Conservation (phyloP, 2,888 invertebrate species). For the Cistogaster globosa region DNA sequence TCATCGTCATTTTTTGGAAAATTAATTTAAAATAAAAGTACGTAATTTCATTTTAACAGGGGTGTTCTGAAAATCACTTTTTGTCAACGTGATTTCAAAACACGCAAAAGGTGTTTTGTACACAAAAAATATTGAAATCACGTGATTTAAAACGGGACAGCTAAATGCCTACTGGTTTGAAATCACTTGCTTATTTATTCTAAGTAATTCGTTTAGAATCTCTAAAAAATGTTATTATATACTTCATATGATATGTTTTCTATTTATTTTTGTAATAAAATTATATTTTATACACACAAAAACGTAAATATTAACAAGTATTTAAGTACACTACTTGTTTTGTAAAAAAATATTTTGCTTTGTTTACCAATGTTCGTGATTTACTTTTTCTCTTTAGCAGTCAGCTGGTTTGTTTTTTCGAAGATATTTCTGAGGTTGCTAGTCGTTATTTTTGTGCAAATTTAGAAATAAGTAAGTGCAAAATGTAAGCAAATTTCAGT, state of each 20-base stretch:
- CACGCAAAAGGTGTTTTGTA: background rate
- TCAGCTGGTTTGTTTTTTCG: constrained; percentile 7
- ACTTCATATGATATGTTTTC: background rate
- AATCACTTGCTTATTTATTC: too few species aligned
- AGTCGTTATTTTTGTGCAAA: background rate
- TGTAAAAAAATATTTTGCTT: background rate
- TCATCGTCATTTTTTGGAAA: too few species aligned
- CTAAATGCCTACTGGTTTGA: too few species aligned
- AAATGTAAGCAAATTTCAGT: constrained; percentile 9
- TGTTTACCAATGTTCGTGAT: background rate
- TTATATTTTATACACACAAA: background rate
- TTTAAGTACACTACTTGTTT: background rate
- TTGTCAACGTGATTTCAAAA: background rate
- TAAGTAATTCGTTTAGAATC: too few species aligned
- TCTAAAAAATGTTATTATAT: constrained; percentile 16
- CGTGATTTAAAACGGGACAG: too few species aligned
- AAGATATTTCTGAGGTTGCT: constrained; percentile 2
- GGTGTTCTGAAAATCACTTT: background rate
- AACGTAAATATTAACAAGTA: background rate
- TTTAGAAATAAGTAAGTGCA: background rate
- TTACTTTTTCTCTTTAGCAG: constrained; percentile 6
- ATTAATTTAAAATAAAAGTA: too few species aligned
- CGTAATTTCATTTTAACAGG: too few species aligned
- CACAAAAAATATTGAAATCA: too few species aligned
- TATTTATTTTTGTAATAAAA: background rate